Percentiles rank a stretch among this genome's conserved stretches.
These are phyloP conservation scores for Cantharis nigra DNA, from an alignment of 2,888 invertebrate genomes.

Conservation along the genomic window DNA sequence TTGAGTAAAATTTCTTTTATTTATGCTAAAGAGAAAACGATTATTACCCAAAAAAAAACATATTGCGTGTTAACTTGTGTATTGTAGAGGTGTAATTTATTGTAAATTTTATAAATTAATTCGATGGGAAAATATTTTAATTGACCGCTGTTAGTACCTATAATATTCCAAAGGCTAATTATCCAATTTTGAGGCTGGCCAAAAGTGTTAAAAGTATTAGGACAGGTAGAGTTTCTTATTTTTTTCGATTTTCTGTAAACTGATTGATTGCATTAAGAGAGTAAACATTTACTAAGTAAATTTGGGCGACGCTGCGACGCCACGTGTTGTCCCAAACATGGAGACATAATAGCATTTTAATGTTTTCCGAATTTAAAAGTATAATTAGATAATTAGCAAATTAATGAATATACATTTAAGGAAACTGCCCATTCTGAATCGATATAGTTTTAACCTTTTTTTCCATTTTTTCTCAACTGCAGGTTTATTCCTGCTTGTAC, in stretches of 20 bases:
- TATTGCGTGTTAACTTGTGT: background rate
- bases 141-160: background rate
- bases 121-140: background rate
- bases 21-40: background rate
- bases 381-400: background rate
- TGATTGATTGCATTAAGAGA: background rate
- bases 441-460: background rate
- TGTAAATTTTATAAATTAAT: background rate
- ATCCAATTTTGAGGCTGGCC: background rate
- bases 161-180: background rate
- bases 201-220: background rate
- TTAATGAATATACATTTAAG: background rate
- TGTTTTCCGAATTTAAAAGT: background rate
- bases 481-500: too few species aligned
- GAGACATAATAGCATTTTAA: background rate
- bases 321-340: background rate
- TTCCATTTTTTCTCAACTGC: too few species aligned
- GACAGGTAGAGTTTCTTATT: background rate
- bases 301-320: background rate
- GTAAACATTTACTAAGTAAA: background rate
- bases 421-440: background rate
- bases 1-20: background rate
- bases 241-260: background rate
- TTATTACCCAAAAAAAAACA: background rate
- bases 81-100: background rate